Base-by-base conservation (phyloP, 2,888 invertebrate genomes). In the Brassicogethes aeneus region DNA sequence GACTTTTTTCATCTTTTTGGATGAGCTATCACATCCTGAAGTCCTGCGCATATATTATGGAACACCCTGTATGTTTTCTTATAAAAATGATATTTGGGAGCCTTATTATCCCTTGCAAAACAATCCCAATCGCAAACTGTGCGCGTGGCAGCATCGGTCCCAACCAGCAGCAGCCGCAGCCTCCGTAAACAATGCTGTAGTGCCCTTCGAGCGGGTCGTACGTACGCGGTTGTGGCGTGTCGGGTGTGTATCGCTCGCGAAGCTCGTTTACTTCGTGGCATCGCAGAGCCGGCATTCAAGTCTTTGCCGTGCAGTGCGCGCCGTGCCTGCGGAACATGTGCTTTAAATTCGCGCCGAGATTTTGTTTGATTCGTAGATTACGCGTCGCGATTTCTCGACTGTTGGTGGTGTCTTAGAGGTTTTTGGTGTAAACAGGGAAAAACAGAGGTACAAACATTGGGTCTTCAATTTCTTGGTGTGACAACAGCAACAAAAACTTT, bases 181-280 rank as follows among this genome's bases (percentile, higher is more conserved):
- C 43, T 39, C 15, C 33, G 45, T 51, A 50, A 51, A 51, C 50
- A 51, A 52, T 52, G 48, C 46, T 47, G 47, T 41, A 47, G 54
- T 51, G 52, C 51, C 51, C 54, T 51, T 46, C 39, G 23, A 23
- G 23, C 10, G 23, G 23, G n/a, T n/a, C n/a, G n/a, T n/a, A 45
- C 40, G 40, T 39, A 39, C 36, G 45, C 40, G 48, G 50, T 50
- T 37, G 42, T 31, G 37, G 34, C 41, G 37, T 16, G 31, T 31
- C 35, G 36, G 23, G 5, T 10, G 23, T 10, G 23, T 23, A 5
- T n/a, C n/a, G n/a, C n/a, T n/a, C n/a, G n/a, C n/a, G n/a, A n/a
- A n/a, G n/a, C n/a, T n/a, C n/a, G 15, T 3, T 3, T n/a, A n/a
- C n/a, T 34, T 15, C 35, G 15, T n/a, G 14, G 15, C 14, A 13